Evolutionary conservation across 2,113 vertebrate genomes (phyloP).

Genomic region (Prinia subflava): DNA sequence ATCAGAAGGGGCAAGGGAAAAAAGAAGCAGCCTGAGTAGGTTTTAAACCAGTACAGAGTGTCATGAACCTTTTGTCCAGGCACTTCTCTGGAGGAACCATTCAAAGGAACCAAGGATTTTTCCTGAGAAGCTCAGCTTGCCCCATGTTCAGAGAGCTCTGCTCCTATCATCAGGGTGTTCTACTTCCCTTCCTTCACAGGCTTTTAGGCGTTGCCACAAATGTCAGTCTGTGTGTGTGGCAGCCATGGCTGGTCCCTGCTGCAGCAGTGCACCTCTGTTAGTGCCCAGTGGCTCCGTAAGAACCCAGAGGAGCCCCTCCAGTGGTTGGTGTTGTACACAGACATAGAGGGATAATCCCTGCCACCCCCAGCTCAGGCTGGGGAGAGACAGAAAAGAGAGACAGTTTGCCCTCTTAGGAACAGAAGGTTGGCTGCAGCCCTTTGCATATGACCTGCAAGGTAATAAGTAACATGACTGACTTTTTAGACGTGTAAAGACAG

Average conservation of each 20-base stretch:
- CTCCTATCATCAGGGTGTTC: neutral
- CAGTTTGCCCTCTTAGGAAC: neutral
- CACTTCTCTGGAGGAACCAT: neutral
- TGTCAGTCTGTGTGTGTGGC: neutral
- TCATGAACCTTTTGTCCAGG: neutral
- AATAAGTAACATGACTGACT: neutral
- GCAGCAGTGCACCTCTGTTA: neutral
- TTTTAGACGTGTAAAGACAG: neutral
- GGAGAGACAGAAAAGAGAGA: neutral
- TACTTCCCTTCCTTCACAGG: neutral
- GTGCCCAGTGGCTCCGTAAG: rapidly evolving
- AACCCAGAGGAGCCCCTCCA: neutral
- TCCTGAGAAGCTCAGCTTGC: neutral
- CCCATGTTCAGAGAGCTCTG: neutral
- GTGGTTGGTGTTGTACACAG: rapidly evolving
- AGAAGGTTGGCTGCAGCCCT: neutral
- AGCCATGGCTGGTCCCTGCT: neutral
- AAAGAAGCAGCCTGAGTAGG: neutral
- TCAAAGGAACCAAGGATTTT: neutral
- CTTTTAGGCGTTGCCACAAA: neutral
- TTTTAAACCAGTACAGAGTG: neutral
- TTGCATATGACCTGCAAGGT: neutral
- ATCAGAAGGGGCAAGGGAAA: neutral
- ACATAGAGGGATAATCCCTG: neutral
- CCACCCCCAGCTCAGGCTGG: neutral